A percentile compares a stretch with the other conserved stretches of the same genome.
These are phyloP conservation scores for Dorcus hopei DNA, from an alignment of 2,888 invertebrate genomes.

Conservation along the genomic window DNA sequence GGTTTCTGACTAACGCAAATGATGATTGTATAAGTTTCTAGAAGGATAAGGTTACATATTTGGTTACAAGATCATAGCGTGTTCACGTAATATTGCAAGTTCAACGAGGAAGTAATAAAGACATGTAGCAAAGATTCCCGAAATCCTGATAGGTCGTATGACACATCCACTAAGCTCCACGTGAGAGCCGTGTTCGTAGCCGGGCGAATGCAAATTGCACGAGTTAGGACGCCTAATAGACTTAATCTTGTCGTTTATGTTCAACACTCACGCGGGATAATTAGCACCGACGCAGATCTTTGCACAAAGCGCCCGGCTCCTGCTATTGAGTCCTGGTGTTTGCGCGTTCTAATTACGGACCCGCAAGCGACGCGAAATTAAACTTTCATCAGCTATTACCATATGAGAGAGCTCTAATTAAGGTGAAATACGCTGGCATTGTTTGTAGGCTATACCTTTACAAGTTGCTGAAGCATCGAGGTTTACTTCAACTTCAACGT, in stretches of 20 bases:
- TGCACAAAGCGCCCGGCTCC: constrained; percentile 30
- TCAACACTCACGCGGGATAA: constrained; percentile 51
- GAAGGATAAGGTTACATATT: too few relatives aligned
- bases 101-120: constrained; percentile 31
- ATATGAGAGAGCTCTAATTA: constrained; percentile 52
- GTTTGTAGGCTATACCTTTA: constrained; percentile 34
- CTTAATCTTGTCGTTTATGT: constrained; percentile 52
- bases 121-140: constrained; percentile 28
- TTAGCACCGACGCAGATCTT: constrained; percentile 46
- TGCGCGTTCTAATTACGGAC: constrained; percentile 49
- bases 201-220: constrained; percentile 48
- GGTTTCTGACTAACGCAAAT: too few relatives aligned
- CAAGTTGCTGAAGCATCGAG: constrained; percentile 15
- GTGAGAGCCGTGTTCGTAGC: constrained; percentile 34
- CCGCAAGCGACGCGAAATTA: constrained; percentile 51
- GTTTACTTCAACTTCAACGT: constrained; percentile 1
- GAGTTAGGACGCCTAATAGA: constrained; percentile 51
- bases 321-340: constrained; percentile 47
- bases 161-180: constrained; percentile 31
- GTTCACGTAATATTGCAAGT: neutral
- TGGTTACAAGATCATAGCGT: too few relatives aligned
- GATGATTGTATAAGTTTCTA: too few relatives aligned
- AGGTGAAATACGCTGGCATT: constrained; percentile 45
- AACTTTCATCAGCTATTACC: constrained; percentile 52
- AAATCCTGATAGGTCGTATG: constrained; percentile 32